Conservation (phyloP, 2,888 invertebrate genomes). For the Campoletis raptor region DNA sequence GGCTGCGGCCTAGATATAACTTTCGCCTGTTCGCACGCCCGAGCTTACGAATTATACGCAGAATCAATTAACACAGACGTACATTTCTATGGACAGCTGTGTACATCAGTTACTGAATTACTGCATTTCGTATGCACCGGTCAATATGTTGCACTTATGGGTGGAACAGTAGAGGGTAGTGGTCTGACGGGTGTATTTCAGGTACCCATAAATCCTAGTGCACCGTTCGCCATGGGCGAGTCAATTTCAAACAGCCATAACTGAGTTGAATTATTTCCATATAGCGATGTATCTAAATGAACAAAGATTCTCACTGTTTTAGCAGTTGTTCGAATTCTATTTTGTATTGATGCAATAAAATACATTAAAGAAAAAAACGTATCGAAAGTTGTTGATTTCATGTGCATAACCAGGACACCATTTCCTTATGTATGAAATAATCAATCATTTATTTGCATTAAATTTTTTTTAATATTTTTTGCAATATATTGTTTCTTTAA, state of each 20-base stretch:
- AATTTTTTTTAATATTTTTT: neutral
- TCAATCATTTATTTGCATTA: neutral
- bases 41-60: constrained; percentile 70
- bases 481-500: neutral
- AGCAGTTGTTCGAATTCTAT: neutral
- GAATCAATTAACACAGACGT: constrained; percentile 63
- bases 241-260: neutral
- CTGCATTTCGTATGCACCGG: neutral
- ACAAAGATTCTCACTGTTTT: neutral
- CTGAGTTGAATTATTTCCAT: neutral
- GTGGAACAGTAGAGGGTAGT: neutral
- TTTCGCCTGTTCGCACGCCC: constrained; percentile 69
- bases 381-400: no score
- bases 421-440: neutral
- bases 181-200: neutral
- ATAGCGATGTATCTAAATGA: neutral
- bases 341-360: no score
- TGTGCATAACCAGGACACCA: no score
- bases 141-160: neutral
- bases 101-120: no score
- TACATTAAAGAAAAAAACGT: no score
- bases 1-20: constrained; percentile 63
- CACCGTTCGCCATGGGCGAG: neutral
- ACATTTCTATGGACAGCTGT: neutral
- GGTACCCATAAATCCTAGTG: neutral